Evolutionary conservation across 2,113 vertebrate genomes (phyloP).

Genomic region (Mixornis gularis): DNA sequence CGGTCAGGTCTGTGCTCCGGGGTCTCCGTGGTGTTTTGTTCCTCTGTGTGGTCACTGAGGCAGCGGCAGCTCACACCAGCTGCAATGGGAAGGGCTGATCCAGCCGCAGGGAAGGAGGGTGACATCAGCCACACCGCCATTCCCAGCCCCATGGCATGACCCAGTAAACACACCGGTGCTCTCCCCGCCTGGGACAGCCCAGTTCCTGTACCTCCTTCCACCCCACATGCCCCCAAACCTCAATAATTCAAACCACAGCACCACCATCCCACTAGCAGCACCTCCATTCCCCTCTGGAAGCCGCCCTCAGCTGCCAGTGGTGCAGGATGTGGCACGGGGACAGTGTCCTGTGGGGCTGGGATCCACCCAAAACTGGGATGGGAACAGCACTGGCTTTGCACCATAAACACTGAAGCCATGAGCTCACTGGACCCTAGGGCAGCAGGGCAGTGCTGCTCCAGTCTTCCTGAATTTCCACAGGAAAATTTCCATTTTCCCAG

Average conservation of each 20-base stretch:
- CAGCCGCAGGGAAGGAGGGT: fast-evolving
- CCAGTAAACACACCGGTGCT: fast-evolving
- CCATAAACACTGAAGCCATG: fast-evolving
- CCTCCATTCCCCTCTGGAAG: background rate
- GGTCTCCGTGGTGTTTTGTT: fast-evolving
- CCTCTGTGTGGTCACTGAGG: fast-evolving
- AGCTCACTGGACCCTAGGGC: background rate
- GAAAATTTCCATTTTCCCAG: background rate
- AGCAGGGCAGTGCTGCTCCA: background rate
- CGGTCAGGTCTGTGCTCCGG: fast-evolving
- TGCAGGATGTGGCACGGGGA: background rate
- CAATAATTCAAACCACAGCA: background rate
- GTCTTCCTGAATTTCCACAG: background rate
- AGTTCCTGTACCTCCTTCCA: fast-evolving
- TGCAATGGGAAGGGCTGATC: background rate
- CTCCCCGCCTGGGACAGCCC: fast-evolving
- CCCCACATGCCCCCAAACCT: background rate
- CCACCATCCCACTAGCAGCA: background rate
- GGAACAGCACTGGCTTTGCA: fast-evolving
- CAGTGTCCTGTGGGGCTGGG: fast-evolving
- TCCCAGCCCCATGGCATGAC: fast-evolving
- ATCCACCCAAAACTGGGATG: fast-evolving
- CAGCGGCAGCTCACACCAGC: background rate
- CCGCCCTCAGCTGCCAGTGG: fast-evolving
- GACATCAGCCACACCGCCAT: fast-evolving